Base-by-base conservation (phyloP, 1,140 invertebrate genomes). In the Lepidotrigona ventralis region DNA sequence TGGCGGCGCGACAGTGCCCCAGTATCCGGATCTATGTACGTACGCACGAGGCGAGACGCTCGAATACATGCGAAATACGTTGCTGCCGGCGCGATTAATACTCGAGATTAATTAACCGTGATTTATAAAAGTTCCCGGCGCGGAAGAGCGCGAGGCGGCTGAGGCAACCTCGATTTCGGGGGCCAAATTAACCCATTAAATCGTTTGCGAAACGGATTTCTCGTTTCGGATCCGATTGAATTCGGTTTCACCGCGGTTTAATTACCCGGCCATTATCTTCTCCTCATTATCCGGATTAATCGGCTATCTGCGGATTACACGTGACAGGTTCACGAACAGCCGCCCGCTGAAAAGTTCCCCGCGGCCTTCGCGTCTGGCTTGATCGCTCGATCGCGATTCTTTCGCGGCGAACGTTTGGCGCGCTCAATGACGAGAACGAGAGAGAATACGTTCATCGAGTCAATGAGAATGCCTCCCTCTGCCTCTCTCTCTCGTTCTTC, bases 281-380 rank as follows among this genome's bases (percentile, higher is more conserved):
- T 88, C 71, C 88, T 84, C 84, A 83, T 88, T 79, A 88, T 53
- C 63, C 53, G 69, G 51, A 76, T 88, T 88, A 88, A 88, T 79
- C 80, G 66, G 39, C 17, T 66, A 54, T 54, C 54, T 26, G 72
- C 17, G 33, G 85, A 83, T 88, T 83, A 70, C 54, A 66, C 56
- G 56, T 69, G 72, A 80, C 74, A 70, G 68, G 46, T 64, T 29
- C 58, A 58, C n/a, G 68, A 58, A 79, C 56, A 17, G 21, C 9
- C 6, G 17, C 17, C 8, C 26, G 29, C 14, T 46, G 56, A 54
- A n/a, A 23, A 51, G 39, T 64, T 72, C 64, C 29, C 46, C 3
- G 39, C 23, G 0, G 1, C 9, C 29, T 29, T 2, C 8, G 63
- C 15, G 54, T 6, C 15, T 15, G 17, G 15, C 15, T 29, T 21